Percentiles rank a stretch among this genome's conserved stretches.
phyloP scores from a whole-genome alignment of 2,113 vertebrate species.

The Labeo catla region DNA sequence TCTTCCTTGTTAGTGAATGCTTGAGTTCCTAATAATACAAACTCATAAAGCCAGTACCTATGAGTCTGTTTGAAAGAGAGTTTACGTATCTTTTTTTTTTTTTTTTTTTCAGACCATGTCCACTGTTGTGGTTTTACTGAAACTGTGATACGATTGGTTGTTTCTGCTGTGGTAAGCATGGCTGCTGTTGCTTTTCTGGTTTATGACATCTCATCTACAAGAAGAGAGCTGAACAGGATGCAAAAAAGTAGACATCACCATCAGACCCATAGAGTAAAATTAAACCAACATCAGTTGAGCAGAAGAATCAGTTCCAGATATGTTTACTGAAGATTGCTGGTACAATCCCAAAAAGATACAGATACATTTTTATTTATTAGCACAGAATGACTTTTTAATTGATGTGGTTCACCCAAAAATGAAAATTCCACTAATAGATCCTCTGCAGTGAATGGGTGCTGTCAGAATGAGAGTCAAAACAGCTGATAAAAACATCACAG shows the following conservation, averaged over 20 bases:
- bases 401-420: no score
- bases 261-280: not conserved
- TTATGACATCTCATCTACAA: constrained; percentile 4
- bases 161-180: not conserved
- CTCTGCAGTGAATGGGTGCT: no score
- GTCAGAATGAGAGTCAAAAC: no score
- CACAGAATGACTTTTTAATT: no score
- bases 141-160: not conserved
- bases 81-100: not conserved
- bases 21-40: not conserved
- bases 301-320: not conserved
- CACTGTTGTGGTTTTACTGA: not conserved
- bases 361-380: no score
- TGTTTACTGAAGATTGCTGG: not conserved
- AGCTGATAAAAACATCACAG: no score
- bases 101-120: not conserved
- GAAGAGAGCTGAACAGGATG: not conserved
- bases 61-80: not conserved
- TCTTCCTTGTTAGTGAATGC: not conserved
- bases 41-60: not conserved
- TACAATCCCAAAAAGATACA: not conserved
- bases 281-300: not conserved
- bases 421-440: no score
- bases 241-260: not conserved
- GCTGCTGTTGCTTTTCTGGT: constrained; percentile 3